Conservation (phyloP, 2,113 vertebrate species). For the Actenoides lindsayi region DNA sequence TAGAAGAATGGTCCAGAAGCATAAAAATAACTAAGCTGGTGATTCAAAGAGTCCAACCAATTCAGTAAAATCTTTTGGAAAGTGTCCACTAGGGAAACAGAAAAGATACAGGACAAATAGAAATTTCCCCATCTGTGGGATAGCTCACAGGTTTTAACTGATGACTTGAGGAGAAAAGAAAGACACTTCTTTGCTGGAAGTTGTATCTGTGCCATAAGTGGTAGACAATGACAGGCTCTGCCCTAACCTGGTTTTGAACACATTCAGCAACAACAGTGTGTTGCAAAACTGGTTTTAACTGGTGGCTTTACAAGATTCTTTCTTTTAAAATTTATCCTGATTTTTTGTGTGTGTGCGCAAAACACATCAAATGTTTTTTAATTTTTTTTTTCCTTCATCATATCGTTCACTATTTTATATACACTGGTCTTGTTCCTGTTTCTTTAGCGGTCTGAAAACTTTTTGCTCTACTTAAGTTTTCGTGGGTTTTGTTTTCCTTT, state of each 20-base stretch:
- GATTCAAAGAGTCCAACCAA: not conserved
- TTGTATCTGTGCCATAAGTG: not conserved
- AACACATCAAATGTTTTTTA: not conserved
- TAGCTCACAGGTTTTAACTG: not conserved
- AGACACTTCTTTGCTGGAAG: not conserved
- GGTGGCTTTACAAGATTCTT: not conserved
- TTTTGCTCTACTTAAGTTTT: not conserved
- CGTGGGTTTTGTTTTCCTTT: fast-evolving
- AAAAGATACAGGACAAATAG: not conserved
- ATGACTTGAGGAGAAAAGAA: not conserved
- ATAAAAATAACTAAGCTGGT: not conserved
- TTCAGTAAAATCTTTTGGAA: not conserved
- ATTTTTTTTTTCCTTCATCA: fast-evolving
- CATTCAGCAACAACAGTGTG: fast-evolving
- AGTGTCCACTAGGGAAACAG: not conserved
- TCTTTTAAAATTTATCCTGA: not conserved
- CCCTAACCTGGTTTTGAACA: not conserved
- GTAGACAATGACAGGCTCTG: not conserved
- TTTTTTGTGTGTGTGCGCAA: not conserved
- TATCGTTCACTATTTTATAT: not conserved
- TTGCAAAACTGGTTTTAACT: not conserved
- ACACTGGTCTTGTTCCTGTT: not conserved
- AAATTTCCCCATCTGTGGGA: not conserved
- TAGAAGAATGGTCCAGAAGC: not conserved
- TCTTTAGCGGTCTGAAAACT: not conserved